Conservation (phyloP, 1,140 invertebrate genomes). For the Aphelenchoides besseyi region DNA sequence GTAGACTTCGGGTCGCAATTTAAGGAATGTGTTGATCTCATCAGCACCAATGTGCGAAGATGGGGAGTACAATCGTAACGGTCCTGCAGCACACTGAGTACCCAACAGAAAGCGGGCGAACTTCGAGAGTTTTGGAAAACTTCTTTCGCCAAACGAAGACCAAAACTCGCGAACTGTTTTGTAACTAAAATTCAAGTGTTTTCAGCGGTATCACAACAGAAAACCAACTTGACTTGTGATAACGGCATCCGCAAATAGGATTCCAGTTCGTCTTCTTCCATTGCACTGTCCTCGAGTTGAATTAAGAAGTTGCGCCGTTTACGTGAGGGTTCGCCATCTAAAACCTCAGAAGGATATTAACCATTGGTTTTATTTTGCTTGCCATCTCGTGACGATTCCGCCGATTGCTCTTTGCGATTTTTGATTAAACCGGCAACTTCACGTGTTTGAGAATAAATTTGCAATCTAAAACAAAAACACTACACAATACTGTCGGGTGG, state of each 20-base stretch:
- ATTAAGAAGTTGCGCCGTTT: slow-evolving; percentile 45
- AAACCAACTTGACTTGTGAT: slow-evolving; percentile 4
- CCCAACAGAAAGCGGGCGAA: slow-evolving; percentile 42
- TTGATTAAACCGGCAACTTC: slow-evolving; percentile 21
- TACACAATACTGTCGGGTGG: neutral
- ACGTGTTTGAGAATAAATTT: slow-evolving; percentile 17
- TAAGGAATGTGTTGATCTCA: slow-evolving; percentile 44
- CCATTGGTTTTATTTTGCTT: neutral
- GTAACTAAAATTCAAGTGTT: slow-evolving; percentile 23
- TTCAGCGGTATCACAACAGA: neutral
- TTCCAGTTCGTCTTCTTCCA: slow-evolving; percentile 48
- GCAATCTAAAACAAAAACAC: slow-evolving; percentile 4
- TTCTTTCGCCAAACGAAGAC: slow-evolving; percentile 40
- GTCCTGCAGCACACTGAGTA: slow-evolving; percentile 25
- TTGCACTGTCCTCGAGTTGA: slow-evolving; percentile 42
- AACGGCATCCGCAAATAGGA: slow-evolving; percentile 38
- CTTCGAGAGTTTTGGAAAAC: slow-evolving; percentile 35
- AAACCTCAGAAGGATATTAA: neutral
- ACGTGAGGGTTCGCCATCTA: slow-evolving; percentile 40
- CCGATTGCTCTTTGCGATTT: neutral
- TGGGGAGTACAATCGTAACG: slow-evolving; percentile 27
- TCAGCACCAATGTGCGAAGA: slow-evolving; percentile 24
- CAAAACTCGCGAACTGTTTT: slow-evolving; percentile 48
- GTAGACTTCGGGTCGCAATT: slow-evolving; percentile 23
- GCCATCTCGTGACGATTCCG: neutral